Percentiles rank a stretch among this genome's conserved stretches.
Evolutionary conservation across 2,113 vertebrate genomes (phyloP).

Genomic region (Cettia cetti): DNA sequence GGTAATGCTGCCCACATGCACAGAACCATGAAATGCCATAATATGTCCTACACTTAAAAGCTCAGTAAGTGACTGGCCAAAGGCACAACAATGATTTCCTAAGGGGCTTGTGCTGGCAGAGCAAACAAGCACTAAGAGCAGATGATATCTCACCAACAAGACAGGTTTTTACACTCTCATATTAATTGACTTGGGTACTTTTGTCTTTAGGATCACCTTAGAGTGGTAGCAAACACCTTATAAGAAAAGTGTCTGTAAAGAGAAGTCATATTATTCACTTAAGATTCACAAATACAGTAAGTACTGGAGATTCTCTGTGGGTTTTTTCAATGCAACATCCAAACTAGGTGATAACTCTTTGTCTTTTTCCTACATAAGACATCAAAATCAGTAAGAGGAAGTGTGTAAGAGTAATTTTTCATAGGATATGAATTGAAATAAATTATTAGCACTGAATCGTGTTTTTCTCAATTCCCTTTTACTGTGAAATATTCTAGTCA

Average conservation of each 20-base stretch:
- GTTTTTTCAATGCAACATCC: not conserved
- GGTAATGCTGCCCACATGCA: not conserved
- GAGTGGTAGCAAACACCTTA: not conserved
- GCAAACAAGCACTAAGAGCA: not conserved
- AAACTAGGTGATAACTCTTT: not conserved
- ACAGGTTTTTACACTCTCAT: not conserved
- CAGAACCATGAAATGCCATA: not conserved
- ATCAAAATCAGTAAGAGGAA: not conserved
- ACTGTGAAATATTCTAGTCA: not conserved
- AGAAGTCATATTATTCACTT: not conserved
- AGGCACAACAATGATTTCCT: not conserved
- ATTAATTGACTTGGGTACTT: not conserved
- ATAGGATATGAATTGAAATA: not conserved
- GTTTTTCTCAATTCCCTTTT: not conserved
- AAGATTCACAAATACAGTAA: not conserved
- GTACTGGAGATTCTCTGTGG: not conserved
- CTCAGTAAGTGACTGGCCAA: not conserved
- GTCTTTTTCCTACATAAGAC: not conserved
- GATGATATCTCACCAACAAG: not conserved
- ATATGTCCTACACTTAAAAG: not conserved
- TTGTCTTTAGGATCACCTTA: not conserved
- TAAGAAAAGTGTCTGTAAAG: not conserved
- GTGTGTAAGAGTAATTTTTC: not conserved
- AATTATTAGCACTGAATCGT: not conserved
- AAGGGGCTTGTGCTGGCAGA: not conserved